Evolutionary conservation across 1,140 invertebrate genomes (phyloP), one percentile per base, ranked within the genome.

Genomic region (Conus ventricosus): DNA sequence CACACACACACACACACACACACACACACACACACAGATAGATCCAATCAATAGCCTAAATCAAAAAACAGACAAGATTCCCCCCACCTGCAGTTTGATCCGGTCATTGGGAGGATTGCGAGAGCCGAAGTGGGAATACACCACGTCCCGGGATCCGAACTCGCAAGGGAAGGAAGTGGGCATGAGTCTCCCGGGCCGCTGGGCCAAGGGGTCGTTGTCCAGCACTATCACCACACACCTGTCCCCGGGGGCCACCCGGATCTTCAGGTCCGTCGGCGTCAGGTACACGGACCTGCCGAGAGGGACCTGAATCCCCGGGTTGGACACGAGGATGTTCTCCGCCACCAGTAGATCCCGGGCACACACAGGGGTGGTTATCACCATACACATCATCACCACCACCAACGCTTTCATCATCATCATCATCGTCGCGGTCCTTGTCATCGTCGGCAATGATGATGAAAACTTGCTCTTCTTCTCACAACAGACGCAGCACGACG

Each of bases 121-220:
- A 4, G 93, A 89, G 54, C 95, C 95, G 88, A 94, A 95, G 90
- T 96, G 95, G 10, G 93, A 93, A 88, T 96, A 96, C 20, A 91
- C 90, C 7, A 96, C 94, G 10, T 94, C 93, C 0, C 92, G 89
- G 25, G 90, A 88, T 8, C 91, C 93, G 87, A 95, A 95, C 23
- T 93, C 88, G 90, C 95, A 96, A 3, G 93, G 92, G 85, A 96
- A 95, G 53, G 90, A 67, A 3, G 91, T 82, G 2, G 95, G 94
- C 39, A 92, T 92, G 0, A 96, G 90, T 85, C 90, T 91, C 0
- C 95, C 95, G 6, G 95, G 94, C 85, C 93, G 84, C 85, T 94
- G 94, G 57, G 94, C 93, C 55, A 95, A 67, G 23, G 93, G 91
- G 80, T 95, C 94, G 75, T 92, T 94, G 55, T 94, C 90, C 27